Base-by-base conservation (phyloP, 2,113 vertebrate species). In the Glaucomys volans region DNA sequence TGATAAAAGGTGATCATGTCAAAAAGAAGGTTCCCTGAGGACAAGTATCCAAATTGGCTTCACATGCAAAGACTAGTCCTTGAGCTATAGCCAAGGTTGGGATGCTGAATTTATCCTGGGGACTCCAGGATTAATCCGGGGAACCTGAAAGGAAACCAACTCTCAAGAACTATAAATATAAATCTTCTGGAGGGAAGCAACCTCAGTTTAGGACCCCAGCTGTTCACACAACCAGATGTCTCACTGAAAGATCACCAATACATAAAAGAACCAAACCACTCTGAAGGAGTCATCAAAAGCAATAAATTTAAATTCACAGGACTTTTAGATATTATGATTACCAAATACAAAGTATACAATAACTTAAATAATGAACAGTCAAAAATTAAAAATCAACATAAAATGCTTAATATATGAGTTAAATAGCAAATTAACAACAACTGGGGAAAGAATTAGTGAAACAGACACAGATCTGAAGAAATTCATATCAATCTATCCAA, bases 381-480 rank as follows among this genome's bases (percentile, higher is more conserved):
- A 74, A 95, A 94, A 80, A n/a, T 92, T 67, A 42, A 8, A 85
- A 94, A 80, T 87, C 13, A 52, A 89, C 54, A 40, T 35, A 75
- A 62, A 74, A 77, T 72, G 47, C 16, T 71, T 40, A 92, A 37
- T 14, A 0, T 77, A 50, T 89, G 40, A 86, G 17, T 75, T 71
- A 94, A 90, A 64, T 5, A 87, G 40, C 4, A 90, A 87, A 77
- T 14, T 85, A 79, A 77, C 67, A 82, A 50, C 0, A 67, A 35
- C 12, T 79, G 74, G 87, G 92, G 16, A 90, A 90, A 62, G 42
- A 91, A 76, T 91, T 90, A 81, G 37, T 84, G 32, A 90, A 90
- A 1, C 87, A 30, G 32, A 72, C 87, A 30, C 50, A 71, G 5
- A 59, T 57, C 64, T 93, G 66, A 96, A 96, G 79, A 91, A 93